Base-by-base conservation (phyloP, 2,888 invertebrate genomes). In the Neelides folsomi region DNA sequence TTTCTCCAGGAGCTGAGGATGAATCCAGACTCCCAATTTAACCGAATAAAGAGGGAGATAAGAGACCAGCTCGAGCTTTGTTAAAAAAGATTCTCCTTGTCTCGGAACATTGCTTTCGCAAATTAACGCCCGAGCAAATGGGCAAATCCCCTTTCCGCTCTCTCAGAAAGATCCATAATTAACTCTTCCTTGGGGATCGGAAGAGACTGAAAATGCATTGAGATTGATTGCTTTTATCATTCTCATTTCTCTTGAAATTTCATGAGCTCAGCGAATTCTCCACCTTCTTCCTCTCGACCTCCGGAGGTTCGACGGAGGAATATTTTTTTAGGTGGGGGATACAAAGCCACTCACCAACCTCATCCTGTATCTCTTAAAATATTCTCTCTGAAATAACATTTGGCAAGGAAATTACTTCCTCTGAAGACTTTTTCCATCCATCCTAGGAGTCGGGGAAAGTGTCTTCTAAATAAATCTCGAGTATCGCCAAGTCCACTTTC, bases 161-260 rank as follows among this genome's bases (percentile, higher is more conserved):
- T 35, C 44, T 44, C 15, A 48, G 49, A 54, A 49, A 55, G 48
- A 52, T 46, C 51, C 53, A 52, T 58, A 58, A 58, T 58, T 58
- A 58, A 58, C 55, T 56, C 54, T 53, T 53, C 53, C 47, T 49
- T 41, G 45, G 46, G 42, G 35, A 47, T 46, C 44, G 48, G 52
- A 53, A 49, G 45, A 47, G 47, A 38, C 40, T 42, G 34, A 52
- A 58, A 58, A 54, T 56, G 46, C 55, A 54, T 50, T 47, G 56
- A 52, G 56, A 58, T 58, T 58, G 58, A 58, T 58, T 56, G 54
- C 54, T 56, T 56, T 58, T 54, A 56, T 56, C 56, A 54, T 56
- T 18, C 35, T 51, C 42, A 34, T 19, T 38, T 38, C 47, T 47
- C 40, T 41, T 53, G 45, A 49, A 54, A 51, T 54, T 54, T 51